These are phyloP conservation scores for Cynopterus sphinx DNA, from an alignment of 2,797 vertebrate species.

Conservation along the genomic window DNA sequence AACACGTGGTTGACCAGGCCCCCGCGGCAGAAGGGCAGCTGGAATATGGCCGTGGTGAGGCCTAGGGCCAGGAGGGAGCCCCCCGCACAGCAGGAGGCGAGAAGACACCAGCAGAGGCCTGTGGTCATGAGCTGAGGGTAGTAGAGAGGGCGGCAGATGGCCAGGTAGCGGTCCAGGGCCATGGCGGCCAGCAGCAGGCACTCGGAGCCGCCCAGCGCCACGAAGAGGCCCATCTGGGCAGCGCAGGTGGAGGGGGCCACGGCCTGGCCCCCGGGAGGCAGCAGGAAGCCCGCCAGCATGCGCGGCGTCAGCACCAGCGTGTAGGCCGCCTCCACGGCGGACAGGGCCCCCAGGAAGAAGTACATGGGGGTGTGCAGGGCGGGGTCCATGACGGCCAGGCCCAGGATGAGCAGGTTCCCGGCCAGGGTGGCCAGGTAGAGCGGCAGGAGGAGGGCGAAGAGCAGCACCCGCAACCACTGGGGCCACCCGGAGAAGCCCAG, in stretches of 20 bases:
- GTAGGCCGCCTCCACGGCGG: slow-evolving; percentile 65
- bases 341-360: slow-evolving; percentile 71
- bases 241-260: slow-evolving; percentile 52
- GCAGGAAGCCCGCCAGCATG: slow-evolving; percentile 69
- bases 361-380: slow-evolving; percentile 68
- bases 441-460: slow-evolving; percentile 57
- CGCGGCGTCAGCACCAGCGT: slow-evolving; percentile 29
- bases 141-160: slow-evolving; percentile 69
- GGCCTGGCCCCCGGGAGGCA: slow-evolving; percentile 23
- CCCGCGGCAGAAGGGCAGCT: slow-evolving; percentile 62
- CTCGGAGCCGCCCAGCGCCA: slow-evolving; percentile 65
- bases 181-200: slow-evolving; percentile 66
- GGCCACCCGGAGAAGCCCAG: slow-evolving; percentile 65
- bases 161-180: slow-evolving; percentile 73
- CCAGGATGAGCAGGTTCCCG: slow-evolving; percentile 63
- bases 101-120: slow-evolving; percentile 47
- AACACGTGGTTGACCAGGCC: slow-evolving; percentile 56
- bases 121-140: slow-evolving; percentile 65
- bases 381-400: neutral
- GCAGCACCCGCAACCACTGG: neutral
- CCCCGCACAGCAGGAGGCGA: slow-evolving; percentile 4
- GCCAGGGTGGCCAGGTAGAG: slow-evolving; percentile 57
- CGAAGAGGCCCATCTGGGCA: slow-evolving; percentile 69
- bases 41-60: slow-evolving; percentile 56
- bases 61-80: slow-evolving; percentile 33